Conservation (phyloP, 1,140 invertebrate species). For the Orius laevigatus region DNA sequence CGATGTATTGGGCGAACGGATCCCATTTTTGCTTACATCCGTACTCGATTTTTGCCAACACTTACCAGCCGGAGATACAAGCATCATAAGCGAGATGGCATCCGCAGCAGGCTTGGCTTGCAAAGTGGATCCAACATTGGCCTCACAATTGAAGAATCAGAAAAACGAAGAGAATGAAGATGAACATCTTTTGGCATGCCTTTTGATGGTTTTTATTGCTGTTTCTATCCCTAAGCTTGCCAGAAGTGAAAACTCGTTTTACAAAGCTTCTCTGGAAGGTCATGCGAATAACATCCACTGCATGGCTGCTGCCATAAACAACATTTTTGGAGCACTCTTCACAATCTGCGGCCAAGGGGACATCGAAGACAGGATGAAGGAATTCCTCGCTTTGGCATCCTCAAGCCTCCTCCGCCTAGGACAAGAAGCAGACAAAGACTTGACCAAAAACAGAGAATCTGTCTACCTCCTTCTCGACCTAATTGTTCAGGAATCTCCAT, state of each 20-base stretch:
- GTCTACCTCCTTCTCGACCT: slow-evolving; percentile 87
- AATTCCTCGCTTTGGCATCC: slow-evolving; percentile 91
- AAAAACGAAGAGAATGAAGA: slow-evolving; percentile 70
- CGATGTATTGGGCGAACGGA: slow-evolving; percentile 84
- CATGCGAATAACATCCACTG: slow-evolving; percentile 98
- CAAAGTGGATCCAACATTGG: slow-evolving; percentile 88
- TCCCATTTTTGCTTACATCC: slow-evolving; percentile 92
- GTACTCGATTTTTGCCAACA: slow-evolving; percentile 89
- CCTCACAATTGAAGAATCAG: slow-evolving; percentile 69
- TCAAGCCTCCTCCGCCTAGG: slow-evolving; percentile 86
- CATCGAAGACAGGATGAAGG: slow-evolving; percentile 94
- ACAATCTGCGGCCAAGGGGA: slow-evolving; percentile 88
- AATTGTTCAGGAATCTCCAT: slow-evolving; percentile 94
- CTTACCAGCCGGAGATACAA: slow-evolving; percentile 74
- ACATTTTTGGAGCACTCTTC: slow-evolving; percentile 91
- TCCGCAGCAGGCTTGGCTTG: slow-evolving; percentile 84
- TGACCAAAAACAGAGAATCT: slow-evolving; percentile 83
- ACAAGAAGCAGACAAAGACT: slow-evolving; percentile 90
- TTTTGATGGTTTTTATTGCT: slow-evolving; percentile 97
- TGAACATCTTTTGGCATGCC: slow-evolving; percentile 85
- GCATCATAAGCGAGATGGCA: slow-evolving; percentile 92
- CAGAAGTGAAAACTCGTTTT: slow-evolving; percentile 72
- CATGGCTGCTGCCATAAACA: slow-evolving; percentile 88
- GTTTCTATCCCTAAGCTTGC: slow-evolving; percentile 96
- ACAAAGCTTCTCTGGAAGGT: slow-evolving; percentile 79